Evolutionary conservation across 2,888 invertebrate species (phyloP).

Genomic region (Aricia artaxerxes): DNA sequence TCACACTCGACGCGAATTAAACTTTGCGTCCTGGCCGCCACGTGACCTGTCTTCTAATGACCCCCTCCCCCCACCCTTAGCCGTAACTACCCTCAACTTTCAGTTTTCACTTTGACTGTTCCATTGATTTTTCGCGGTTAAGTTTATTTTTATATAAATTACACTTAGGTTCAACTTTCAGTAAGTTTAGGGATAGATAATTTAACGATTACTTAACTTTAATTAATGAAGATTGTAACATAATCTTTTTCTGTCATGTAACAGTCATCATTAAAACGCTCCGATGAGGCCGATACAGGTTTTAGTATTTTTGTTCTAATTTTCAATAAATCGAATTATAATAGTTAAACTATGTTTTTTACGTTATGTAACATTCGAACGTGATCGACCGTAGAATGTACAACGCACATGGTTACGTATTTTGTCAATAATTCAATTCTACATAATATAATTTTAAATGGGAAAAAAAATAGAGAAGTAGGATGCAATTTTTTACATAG

Average conservation of each 20-base stretch:
- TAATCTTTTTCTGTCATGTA: too few species aligned
- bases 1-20: constrained; percentile 34
- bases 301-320: too few species aligned
- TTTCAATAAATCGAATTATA: not conserved
- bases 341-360: not conserved
- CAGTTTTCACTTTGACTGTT: constrained; percentile 26
- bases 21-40: constrained; percentile 27
- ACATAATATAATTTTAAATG: not conserved
- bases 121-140: not conserved
- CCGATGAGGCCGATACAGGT: too few species aligned
- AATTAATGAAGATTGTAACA: too few species aligned
- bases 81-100: constrained; percentile 29
- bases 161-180: not conserved
- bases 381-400: not conserved
- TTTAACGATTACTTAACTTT: not conserved
- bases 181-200: not conserved
- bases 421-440: constrained; percentile 9
- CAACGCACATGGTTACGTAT: not conserved
- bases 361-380: not conserved
- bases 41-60: constrained; percentile 33
- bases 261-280: too few species aligned
- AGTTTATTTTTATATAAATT: not conserved
- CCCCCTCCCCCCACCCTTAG: constrained; percentile 8
- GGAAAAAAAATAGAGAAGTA: not conserved
- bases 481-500: constrained; percentile 30